These are phyloP conservation scores for Philhelius pedissequus DNA, from an alignment of 2,888 invertebrate species.

Conservation along the genomic window DNA sequence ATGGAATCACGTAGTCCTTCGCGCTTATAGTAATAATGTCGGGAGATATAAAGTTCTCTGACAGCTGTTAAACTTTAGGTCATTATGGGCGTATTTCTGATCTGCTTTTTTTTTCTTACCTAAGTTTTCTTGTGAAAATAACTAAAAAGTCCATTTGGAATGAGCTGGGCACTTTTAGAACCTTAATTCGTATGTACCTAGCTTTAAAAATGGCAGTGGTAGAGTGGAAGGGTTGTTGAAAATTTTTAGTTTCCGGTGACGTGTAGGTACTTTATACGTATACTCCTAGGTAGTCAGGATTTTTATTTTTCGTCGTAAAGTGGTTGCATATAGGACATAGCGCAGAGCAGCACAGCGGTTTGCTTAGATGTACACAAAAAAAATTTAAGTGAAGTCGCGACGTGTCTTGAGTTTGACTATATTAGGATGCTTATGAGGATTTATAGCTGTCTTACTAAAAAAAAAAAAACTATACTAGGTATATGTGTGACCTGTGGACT, in stretches of 20 bases:
- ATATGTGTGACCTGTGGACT: conserved; percentile 27
- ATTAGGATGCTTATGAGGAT: conserved; percentile 57
- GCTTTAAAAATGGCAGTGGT: too few relatives aligned
- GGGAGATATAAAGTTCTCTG: conserved; percentile 65
- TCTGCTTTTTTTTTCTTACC: neutral
- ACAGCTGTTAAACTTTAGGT: conserved; percentile 68
- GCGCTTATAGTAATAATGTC: conserved; percentile 67
- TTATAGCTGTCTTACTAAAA: conserved; percentile 52
- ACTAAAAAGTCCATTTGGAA: conserved; percentile 44
- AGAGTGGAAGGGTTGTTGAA: conserved; percentile 33
- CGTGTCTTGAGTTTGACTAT: conserved; percentile 55
- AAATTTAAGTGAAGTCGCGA: conserved; percentile 19
- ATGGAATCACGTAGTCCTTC: conserved; percentile 64
- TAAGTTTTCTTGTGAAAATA: neutral
- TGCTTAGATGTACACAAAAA: conserved; percentile 11
- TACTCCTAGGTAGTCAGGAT: neutral
- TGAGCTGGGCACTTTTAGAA: conserved; percentile 38
- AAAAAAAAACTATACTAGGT: conserved; percentile 8
- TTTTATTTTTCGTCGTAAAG: neutral
- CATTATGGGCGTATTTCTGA: conserved; percentile 48
- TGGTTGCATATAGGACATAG: conserved; percentile 5
- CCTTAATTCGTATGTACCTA: conserved; percentile 54
- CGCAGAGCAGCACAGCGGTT: conserved; percentile 34
- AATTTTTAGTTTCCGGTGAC: conserved; percentile 52
- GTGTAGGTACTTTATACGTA: too few relatives aligned